A percentile compares a stretch with the other conserved stretches of the same genome.
phyloP scores from a whole-genome alignment of 1,140 invertebrate genomes.

The Xylocopa sonorina region DNA sequence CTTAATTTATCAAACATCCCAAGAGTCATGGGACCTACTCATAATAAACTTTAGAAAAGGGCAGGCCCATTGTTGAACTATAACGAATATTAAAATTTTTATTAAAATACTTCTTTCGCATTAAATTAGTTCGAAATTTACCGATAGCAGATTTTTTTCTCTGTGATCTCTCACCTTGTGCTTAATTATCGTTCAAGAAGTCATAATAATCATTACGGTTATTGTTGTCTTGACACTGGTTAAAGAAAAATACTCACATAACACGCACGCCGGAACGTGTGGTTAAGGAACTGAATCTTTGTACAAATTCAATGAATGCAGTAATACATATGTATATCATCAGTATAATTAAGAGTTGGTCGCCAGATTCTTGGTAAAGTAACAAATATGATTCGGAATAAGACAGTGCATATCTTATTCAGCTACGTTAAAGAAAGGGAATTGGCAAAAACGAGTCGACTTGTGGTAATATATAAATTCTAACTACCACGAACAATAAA shows the following conservation, averaged over 20 bases:
- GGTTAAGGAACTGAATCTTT: slow-evolving; percentile 39
- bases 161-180: slow-evolving; percentile 43
- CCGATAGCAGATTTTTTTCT: slow-evolving; percentile 28
- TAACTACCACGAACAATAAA: slow-evolving; percentile 1
- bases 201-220: slow-evolving; percentile 26
- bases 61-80: slow-evolving; percentile 42
- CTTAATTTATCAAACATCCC: slow-evolving; percentile 64
- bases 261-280: slow-evolving; percentile 29
- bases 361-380: slow-evolving; percentile 64
- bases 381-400: slow-evolving; percentile 50
- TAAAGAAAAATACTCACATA: slow-evolving; percentile 57
- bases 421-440: background rate
- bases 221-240: slow-evolving; percentile 23
- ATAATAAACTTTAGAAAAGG: slow-evolving; percentile 53
- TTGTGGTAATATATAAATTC: slow-evolving; percentile 11
- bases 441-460: background rate
- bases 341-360: slow-evolving; percentile 65
- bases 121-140: slow-evolving; percentile 24
- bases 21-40: slow-evolving; percentile 64
- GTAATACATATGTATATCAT: slow-evolving; percentile 50
- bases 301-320: slow-evolving; percentile 49
- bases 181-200: slow-evolving; percentile 30
- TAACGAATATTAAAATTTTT: slow-evolving; percentile 22
- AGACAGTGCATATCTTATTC: slow-evolving; percentile 47
- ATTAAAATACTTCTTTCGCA: slow-evolving; percentile 21